Conservation (phyloP, 2,888 invertebrate species). For the Neoascia interrupta region DNA sequence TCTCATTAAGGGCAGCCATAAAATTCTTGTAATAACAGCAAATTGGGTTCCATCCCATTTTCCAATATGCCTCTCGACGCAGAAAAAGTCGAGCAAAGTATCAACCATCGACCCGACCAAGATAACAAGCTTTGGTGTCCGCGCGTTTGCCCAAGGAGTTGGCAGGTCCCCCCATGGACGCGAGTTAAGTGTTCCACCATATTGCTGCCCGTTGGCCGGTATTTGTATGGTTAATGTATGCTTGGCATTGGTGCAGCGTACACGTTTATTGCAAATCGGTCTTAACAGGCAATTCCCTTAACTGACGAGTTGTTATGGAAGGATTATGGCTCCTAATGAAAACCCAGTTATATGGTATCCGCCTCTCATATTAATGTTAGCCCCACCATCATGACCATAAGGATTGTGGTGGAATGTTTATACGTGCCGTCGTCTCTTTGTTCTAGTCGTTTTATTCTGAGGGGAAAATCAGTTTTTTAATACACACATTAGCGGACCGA, state of each 20-base stretch:
- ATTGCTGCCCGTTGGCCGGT: slow-evolving; percentile 10
- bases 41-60: slow-evolving; percentile 74
- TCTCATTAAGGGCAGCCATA: slow-evolving; percentile 74
- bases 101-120: slow-evolving; percentile 39
- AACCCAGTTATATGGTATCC: slow-evolving; percentile 73
- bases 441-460: too few species aligned
- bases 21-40: slow-evolving; percentile 74
- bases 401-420: too few species aligned
- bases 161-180: slow-evolving; percentile 24
- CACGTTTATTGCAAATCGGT: slow-evolving; percentile 48
- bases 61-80: slow-evolving; percentile 67
- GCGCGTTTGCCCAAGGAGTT: slow-evolving; percentile 52
- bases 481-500: too few species aligned
- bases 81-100: slow-evolving; percentile 61
- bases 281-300: slow-evolving; percentile 38
- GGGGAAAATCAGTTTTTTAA: too few species aligned
- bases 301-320: slow-evolving; percentile 60
- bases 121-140: slow-evolving; percentile 53
- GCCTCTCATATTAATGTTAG: slow-evolving; percentile 70
- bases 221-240: slow-evolving; percentile 14
- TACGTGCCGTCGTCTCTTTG: too few species aligned
- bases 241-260: slow-evolving; percentile 40
- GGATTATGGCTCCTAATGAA: slow-evolving; percentile 68
- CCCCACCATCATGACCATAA: slow-evolving; percentile 36
- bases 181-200: slow-evolving; percentile 39